Conservation (phyloP, 2,888 invertebrate species). For the Atrina japonica region DNA sequence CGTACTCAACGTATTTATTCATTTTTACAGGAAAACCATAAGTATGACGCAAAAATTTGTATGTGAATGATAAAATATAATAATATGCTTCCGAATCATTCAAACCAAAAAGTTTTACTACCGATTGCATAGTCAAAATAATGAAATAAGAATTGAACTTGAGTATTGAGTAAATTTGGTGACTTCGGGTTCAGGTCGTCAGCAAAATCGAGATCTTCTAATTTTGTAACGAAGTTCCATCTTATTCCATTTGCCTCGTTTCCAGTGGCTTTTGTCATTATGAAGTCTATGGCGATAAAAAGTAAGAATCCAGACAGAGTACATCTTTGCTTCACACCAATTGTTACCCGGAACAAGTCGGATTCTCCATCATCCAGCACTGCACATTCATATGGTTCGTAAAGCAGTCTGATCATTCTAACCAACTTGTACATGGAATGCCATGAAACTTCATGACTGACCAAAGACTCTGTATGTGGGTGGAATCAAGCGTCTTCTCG, state of each 20-base stretch:
- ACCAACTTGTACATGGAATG: slow-evolving; percentile 5
- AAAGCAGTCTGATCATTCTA: slow-evolving; percentile 18
- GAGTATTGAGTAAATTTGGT: not conserved
- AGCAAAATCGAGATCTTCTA: slow-evolving; percentile 12
- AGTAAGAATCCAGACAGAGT: not conserved
- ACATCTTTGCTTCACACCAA: slow-evolving; percentile 6
- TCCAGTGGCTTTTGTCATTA: not conserved
- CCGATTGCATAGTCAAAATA: too few relatives aligned
- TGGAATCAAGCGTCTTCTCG: slow-evolving; percentile 24
- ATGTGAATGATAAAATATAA: too few relatives aligned
- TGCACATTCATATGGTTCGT: slow-evolving; percentile 14
- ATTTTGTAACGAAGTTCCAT: slow-evolving; percentile 8
- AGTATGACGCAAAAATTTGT: too few relatives aligned
- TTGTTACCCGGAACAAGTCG: slow-evolving; percentile 22
- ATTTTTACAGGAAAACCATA: too few relatives aligned
- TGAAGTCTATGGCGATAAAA: not conserved
- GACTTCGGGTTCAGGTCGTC: slow-evolving; percentile 5
- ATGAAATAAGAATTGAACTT: too few relatives aligned
- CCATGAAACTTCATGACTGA: slow-evolving; percentile 23
- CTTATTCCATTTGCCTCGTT: not conserved
- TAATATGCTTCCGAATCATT: too few relatives aligned
- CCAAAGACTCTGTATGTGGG: slow-evolving; percentile 24
- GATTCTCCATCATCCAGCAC: slow-evolving; percentile 25
- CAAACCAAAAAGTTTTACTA: too few relatives aligned
- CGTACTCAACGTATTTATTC: too few relatives aligned